These are phyloP conservation scores for Dastarcus helophoroides DNA, from an alignment of 2,888 invertebrate genomes.

Conservation along the genomic window DNA sequence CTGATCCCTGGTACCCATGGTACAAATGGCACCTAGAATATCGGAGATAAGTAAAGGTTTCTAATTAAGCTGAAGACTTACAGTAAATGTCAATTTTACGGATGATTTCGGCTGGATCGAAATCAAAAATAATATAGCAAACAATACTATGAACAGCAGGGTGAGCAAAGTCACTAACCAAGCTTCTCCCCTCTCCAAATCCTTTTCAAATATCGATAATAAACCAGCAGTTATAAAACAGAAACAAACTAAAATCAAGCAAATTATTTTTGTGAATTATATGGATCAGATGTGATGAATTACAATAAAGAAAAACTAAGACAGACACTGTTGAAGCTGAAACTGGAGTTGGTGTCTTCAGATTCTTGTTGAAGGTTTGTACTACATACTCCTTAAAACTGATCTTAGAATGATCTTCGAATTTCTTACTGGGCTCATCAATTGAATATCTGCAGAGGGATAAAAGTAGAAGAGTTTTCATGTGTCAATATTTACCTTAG, in stretches of 20 bases:
- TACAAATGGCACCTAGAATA: slow-evolving; percentile 64
- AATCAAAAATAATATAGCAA: slow-evolving; percentile 42
- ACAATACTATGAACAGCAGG: slow-evolving; percentile 22
- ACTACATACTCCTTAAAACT: slow-evolving; percentile 26
- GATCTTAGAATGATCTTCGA: slow-evolving; percentile 26
- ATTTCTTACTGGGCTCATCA: slow-evolving; percentile 32
- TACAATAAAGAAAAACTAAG: slow-evolving; percentile 42
- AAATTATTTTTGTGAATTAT: no score
- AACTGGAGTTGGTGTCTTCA: slow-evolving; percentile 35
- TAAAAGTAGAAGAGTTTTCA: not conserved
- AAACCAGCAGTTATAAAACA: slow-evolving; percentile 30
- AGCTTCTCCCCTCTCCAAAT: slow-evolving; percentile 31
- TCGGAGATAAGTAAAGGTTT: slow-evolving; percentile 2
- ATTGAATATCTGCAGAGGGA: slow-evolving; percentile 33
- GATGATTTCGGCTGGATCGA: slow-evolving; percentile 52
- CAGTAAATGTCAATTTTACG: slow-evolving; percentile 51
- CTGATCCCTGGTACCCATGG: slow-evolving; percentile 73
- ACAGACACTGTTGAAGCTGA: slow-evolving; percentile 39
- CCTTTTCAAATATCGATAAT: slow-evolving; percentile 28
- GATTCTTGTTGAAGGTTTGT: slow-evolving; percentile 38
- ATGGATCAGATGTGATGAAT: slow-evolving; percentile 17
- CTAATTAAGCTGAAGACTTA: slow-evolving; percentile 24
- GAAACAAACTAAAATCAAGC: slow-evolving; percentile 28
- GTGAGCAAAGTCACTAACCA: slow-evolving; percentile 31
- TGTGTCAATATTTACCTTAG: slow-evolving; percentile 47